Percentiles rank a stretch among this genome's conserved stretches.
Evolutionary conservation across 2,797 vertebrate species (phyloP).

Genomic region (Scleropages formosus): DNA sequence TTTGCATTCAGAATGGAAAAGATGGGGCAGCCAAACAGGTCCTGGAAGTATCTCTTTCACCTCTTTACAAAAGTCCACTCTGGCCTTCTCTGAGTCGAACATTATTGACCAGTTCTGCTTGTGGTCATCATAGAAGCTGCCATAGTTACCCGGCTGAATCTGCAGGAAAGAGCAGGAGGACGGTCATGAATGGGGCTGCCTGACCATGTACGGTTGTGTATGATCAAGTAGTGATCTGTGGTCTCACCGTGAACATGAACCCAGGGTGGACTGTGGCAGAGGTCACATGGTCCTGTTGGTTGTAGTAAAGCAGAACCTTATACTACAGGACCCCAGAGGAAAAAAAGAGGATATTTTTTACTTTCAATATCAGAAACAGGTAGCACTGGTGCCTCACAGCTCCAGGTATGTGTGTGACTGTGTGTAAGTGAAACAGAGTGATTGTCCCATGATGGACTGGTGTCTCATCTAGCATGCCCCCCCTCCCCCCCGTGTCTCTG

Average conservation of each 20-base stretch:
- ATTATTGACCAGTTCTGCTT: slow-evolving; percentile 96
- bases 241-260: slow-evolving; percentile 83
- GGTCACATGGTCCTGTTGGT: slow-evolving; percentile 85
- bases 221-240: too few species aligned
- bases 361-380: too few species aligned
- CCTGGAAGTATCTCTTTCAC: slow-evolving; percentile 53
- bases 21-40: not conserved
- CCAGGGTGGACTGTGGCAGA: slow-evolving; percentile 78
- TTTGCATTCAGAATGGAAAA: not conserved
- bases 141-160: slow-evolving; percentile 90
- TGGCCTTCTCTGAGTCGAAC: slow-evolving; percentile 86
- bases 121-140: slow-evolving; percentile 93
- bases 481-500: too few species aligned
- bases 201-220: not conserved
- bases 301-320: slow-evolving; percentile 89
- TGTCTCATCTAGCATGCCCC: too few species aligned
- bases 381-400: too few species aligned
- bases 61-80: slow-evolving; percentile 86
- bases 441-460: too few species aligned
- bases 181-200: not conserved
- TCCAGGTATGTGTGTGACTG: too few species aligned
- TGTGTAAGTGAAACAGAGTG: too few species aligned
- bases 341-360: too few species aligned
- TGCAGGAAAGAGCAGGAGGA: slow-evolving; percentile 48
- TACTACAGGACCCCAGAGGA: slow-evolving; percentile 68